Conservation (phyloP, 2,888 invertebrate species). For the Adelognathus sp. region DNA sequence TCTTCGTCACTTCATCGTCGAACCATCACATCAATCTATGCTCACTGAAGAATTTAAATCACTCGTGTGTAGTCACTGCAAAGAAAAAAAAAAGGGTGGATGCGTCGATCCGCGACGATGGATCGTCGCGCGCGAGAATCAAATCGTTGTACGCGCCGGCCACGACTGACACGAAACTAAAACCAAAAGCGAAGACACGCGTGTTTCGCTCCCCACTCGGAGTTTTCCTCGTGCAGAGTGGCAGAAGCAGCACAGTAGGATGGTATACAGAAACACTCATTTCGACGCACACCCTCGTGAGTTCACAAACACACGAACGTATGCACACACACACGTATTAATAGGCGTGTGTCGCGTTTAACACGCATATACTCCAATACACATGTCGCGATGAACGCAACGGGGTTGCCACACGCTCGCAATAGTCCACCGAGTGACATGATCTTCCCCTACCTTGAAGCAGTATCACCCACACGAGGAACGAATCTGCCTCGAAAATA, state of each 20-base stretch:
- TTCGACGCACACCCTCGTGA: conserved; percentile 49
- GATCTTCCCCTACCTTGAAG: conserved; percentile 17
- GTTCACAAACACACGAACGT: conserved; percentile 1
- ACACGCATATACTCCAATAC: conserved; percentile 34
- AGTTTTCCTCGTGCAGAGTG: conserved; percentile 52
- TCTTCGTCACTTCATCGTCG: no score
- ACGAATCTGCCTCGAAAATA: conserved; percentile 38
- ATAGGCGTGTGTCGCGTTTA: conserved; percentile 32
- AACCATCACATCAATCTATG: no score
- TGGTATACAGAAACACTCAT: conserved; percentile 39
- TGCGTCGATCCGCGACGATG: neutral
- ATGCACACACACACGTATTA: conserved; percentile 7
- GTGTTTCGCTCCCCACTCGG: conserved; percentile 71
- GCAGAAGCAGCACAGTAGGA: conserved; percentile 30
- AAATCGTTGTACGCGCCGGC: conserved; percentile 44
- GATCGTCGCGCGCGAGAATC: conserved; percentile 4
- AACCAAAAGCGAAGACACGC: conserved; percentile 79
- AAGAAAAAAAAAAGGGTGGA: neutral
- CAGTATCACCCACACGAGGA: conserved; percentile 36
- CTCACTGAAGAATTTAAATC: no score
- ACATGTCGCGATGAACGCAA: conserved; percentile 44
- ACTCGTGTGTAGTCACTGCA: neutral
- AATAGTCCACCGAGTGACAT: conserved; percentile 36
- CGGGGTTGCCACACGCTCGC: conserved; percentile 48
- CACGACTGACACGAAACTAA: conserved; percentile 75